Evolutionary conservation across 92 coral and sea anemone genomes (phyloP), one percentile per base, ranked within the genome.

Genomic region (Galaxea fascicularis): DNA sequence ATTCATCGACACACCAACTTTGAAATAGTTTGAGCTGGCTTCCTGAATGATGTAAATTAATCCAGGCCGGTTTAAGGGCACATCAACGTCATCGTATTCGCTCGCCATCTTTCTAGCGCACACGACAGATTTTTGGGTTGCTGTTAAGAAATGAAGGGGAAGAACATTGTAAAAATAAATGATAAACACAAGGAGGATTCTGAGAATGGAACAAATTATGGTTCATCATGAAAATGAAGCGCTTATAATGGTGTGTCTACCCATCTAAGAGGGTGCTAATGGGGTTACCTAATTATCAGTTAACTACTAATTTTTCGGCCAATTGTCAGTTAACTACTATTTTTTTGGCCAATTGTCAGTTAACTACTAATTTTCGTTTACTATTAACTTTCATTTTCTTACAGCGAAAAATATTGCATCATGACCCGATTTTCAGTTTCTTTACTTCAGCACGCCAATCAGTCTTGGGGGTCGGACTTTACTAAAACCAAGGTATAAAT

Each of bases 21-120:
- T 78, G 82, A 77, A 77, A 69, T 78, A 60, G 26, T 77, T 18
- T 12, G 47, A 58, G 4, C 8, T 29, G 30, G 53, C 74, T 64
- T 78, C 83, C 49, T 78, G 83, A 25, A 78, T 78, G 83, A 78
- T 78, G 72, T 78, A 78, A 41, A 78, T 31, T 28, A 78, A 28
- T 31, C 83, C 83, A 20, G 83, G 83, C 39, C 59, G 74, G 49
- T 78, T 78, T 31, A 26, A 17, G 74, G 72, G 74, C 80, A 53
- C 80, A n/a, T 76, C 80, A 49, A n/a, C n/a, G n/a, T 74, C 79
- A 46, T 65, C n/a, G 47, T 51, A 22, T 52, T 74, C 65, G 27
- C 44, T 76, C 31, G 67, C 80, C 80, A 76, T 76, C 24, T 54
- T 76, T 51, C 60, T 29, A 41, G 76, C 27, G 53, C n/a, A 41